A percentile compares a stretch with the other conserved stretches of the same genome.
These are phyloP conservation scores for Portunus trituberculatus DNA, from an alignment of 1,140 invertebrate species.

Conservation along the genomic window DNA sequence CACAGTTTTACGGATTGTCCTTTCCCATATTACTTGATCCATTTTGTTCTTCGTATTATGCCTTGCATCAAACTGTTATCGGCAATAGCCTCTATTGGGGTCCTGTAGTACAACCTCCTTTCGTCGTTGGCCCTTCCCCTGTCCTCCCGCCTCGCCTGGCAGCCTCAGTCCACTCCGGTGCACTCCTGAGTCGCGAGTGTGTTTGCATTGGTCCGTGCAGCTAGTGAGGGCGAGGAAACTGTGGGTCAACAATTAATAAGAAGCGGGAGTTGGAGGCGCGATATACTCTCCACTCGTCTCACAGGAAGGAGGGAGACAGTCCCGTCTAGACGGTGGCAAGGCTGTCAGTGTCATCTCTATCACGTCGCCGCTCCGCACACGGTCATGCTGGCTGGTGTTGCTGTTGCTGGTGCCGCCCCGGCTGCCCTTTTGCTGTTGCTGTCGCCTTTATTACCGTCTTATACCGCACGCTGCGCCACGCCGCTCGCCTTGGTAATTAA, in stretches of 20 bases:
- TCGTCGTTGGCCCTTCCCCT: too few relatives aligned
- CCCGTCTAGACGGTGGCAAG: slow-evolving; percentile 50
- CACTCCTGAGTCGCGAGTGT: too few relatives aligned
- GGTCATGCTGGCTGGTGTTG: background rate
- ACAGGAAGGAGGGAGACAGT: background rate
- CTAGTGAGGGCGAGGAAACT: background rate
- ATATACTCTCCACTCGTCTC: background rate
- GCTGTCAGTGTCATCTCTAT: slow-evolving; percentile 37
- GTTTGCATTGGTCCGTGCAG: too few relatives aligned
- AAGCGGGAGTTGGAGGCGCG: background rate
- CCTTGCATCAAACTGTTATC: too few relatives aligned
- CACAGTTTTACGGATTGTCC: background rate
- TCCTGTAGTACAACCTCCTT: too few relatives aligned
- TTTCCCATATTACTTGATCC: background rate
- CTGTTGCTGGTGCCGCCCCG: background rate
- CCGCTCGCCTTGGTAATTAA: background rate
- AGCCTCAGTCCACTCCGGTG: too few relatives aligned
- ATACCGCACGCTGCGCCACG: background rate
- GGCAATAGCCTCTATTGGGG: too few relatives aligned
- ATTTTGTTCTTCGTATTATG: background rate
- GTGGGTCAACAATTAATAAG: background rate
- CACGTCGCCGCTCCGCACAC: slow-evolving; percentile 22
- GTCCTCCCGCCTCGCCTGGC: too few relatives aligned
- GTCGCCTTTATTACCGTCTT: background rate
- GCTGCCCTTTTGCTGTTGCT: background rate